A percentile compares a stretch with the other conserved stretches of the same genome.
phyloP scores from a whole-genome alignment of 2,888 invertebrate genomes.

The Emesis castigata region DNA sequence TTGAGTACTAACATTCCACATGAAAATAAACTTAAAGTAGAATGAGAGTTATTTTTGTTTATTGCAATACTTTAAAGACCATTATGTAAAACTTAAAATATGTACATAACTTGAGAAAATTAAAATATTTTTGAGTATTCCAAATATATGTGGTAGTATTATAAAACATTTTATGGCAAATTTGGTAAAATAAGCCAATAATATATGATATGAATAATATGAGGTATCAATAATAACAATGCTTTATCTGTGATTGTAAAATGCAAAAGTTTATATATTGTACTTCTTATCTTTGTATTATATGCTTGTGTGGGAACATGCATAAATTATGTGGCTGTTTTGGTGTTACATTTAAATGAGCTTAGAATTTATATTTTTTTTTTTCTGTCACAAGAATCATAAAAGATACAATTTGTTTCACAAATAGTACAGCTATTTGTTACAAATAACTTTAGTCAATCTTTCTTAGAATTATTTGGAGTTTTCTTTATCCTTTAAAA shows the following conservation, averaged over 20 bases:
- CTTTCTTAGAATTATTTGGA: too few relatives aligned
- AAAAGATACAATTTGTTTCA: too few relatives aligned
- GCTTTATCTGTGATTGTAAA: slow-evolving; percentile 27
- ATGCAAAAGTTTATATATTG: slow-evolving; percentile 14
- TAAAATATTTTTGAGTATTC: background rate
- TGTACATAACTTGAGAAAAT: too few relatives aligned
- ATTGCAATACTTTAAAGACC: slow-evolving; percentile 21
- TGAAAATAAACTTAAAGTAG: slow-evolving; percentile 71
- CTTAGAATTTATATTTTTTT: background rate
- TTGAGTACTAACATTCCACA: slow-evolving; percentile 83
- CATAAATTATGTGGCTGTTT: background rate
- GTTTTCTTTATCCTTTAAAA: too few relatives aligned
- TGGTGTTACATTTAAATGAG: background rate
- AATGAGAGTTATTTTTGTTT: slow-evolving; percentile 67
- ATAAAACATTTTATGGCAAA: background rate
- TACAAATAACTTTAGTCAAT: too few relatives aligned
- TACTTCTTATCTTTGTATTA: background rate
- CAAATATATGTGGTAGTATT: background rate
- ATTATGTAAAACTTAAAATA: too few relatives aligned
- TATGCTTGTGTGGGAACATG: background rate
- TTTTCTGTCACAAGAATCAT: too few relatives aligned
- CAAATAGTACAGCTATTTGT: too few relatives aligned
- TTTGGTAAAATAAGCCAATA: background rate
- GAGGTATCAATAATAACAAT: background rate
- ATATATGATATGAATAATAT: too few relatives aligned